Evolutionary conservation across 2,888 invertebrate genomes (phyloP), one percentile per base, ranked within the genome.

Genomic region (Tubiluchus corallicola): DNA sequence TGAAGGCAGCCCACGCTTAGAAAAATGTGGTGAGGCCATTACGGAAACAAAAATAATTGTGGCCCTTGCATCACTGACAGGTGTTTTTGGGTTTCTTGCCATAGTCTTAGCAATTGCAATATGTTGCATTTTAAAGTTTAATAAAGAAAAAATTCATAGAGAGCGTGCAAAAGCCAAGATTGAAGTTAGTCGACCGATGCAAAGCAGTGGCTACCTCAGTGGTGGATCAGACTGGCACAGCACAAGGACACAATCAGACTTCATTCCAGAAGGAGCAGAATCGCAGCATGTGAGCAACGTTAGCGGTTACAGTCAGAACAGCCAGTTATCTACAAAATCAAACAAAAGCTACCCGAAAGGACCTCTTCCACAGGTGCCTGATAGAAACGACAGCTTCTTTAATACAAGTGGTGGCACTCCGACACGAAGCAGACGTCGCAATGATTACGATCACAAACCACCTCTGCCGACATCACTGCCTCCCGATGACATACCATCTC

Each of bases 1-100:
- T n/a, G 29, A 29, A n/a, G 29, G 29, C 29, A 29, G 29, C 29
- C 29, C 29, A 29, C 29, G 29, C n/a, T 29, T 29, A n/a, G 29
- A 29, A n/a, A 29, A 29, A n/a, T 29, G 29, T 29, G 29, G n/a
- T 29, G 29, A 29, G n/a, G 29, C 29, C 29, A 9, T 29, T 9
- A n/a, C 29, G 29, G n/a, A 9, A n/a, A n/a, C 9, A 9, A 29
- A 9, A 9, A 29, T 29, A 9, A 29, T 29, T 29, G 29, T 9
- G 9, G n/a, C n/a, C 29, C 29, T 29, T n/a, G 29, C 29, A 9
- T 29, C 29, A 9, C 29, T 29, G 29, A n/a, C 9, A 9, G n/a
- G 9, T n/a, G n/a, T 29, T n/a, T 9, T 29, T 29, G 29, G 29
- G 9, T 9, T 29, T n/a, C 29, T 29, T n/a, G 29, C 29, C 29